Evolutionary conservation across 1,140 invertebrate species (phyloP), one percentile per base, ranked within the genome.

Genomic region (Drosophila biarmipes): DNA sequence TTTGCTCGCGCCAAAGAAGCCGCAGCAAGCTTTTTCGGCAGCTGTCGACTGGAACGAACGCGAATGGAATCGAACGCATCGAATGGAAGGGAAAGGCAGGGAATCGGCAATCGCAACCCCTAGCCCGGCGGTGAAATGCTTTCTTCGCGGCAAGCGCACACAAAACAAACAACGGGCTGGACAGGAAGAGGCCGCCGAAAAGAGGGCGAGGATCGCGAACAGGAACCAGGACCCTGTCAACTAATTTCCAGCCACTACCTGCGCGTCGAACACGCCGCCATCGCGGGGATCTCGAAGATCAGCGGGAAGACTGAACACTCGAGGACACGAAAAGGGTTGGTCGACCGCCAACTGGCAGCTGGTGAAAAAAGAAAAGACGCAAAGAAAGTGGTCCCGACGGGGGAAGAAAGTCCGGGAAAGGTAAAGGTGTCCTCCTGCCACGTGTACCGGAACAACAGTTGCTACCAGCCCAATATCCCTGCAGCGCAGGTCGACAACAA

Each of bases 121-220:
- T 34, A 21, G 27, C 19, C 42, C 51, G 29, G 27, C n/a, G 76
- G 66, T 49, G 82, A 87, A 86, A 86, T 72, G 71, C 78, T 86
- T 86, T 86, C 82, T 86, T 78, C 38, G 3, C 46, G 46, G 21
- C 54, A 63, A 49, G 59, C 52, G 55, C 64, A 43, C 54, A 17
- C 51, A 46, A 75, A 58, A 58, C 55, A 57, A 68, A 68, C 71
- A 67, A 63, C 48, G 37, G 43, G 37, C 51, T 21, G 35, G 56
- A n/a, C 42, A 64, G 59, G 59, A 64, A 46, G 63, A 46, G 56
- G 12, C 40, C 29, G 6, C 6, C 6, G 19, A 46, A 45, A 21
- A 34, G n/a, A 11, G 19, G 14, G 27, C 19, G 17, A 34, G 17
- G 15, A 24, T 45, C 43, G 10, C 19, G 45, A 27, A 15, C 21